Percentiles rank a stretch among this genome's conserved stretches.
These are phyloP conservation scores for Oxyteleia sp. DNA, from an alignment of 2,888 invertebrate species.

Conservation along the genomic window DNA sequence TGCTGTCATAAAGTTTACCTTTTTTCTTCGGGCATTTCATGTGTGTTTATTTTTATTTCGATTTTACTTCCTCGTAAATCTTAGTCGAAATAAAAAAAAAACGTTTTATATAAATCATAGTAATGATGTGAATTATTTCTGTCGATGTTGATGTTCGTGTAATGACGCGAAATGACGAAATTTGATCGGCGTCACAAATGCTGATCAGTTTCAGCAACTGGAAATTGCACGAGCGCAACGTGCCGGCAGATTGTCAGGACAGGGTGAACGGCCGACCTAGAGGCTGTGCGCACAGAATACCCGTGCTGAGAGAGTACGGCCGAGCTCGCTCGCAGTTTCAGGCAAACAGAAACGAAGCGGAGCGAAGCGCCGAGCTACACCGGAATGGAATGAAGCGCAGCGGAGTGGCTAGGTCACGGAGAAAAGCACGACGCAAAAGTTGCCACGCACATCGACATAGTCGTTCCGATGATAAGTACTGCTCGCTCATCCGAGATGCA, in stretches of 20 bases:
- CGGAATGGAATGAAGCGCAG: slow-evolving; percentile 75
- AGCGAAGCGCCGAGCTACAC: slow-evolving; percentile 73
- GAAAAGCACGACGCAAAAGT: slow-evolving; percentile 80
- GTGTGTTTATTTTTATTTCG: neutral
- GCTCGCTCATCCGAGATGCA: slow-evolving; percentile 56
- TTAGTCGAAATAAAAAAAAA: neutral
- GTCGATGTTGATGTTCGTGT: slow-evolving; percentile 7
- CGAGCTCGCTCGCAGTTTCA: slow-evolving; percentile 73
- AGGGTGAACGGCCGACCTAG: slow-evolving; percentile 88
- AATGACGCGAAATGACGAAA: slow-evolving; percentile 71
- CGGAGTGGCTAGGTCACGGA: slow-evolving; percentile 84
- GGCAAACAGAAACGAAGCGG: slow-evolving; percentile 77
- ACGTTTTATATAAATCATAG: neutral
- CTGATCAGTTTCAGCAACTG: slow-evolving; percentile 79
- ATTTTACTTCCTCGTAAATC: slow-evolving; percentile 1
- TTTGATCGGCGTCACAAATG: slow-evolving; percentile 78
- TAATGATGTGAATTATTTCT: slow-evolving; percentile 4
- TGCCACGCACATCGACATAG: slow-evolving; percentile 82
- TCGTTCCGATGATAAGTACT: slow-evolving; percentile 78
- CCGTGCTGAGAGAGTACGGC: slow-evolving; percentile 76
- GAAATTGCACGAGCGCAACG: slow-evolving; percentile 75
- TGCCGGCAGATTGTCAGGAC: slow-evolving; percentile 81
- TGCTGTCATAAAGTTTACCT: slow-evolving; percentile 13
- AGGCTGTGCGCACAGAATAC: slow-evolving; percentile 83
- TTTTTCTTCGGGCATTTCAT: neutral